Conservation (phyloP, 2,888 invertebrate species). For the Epistrophe grossulariae region DNA sequence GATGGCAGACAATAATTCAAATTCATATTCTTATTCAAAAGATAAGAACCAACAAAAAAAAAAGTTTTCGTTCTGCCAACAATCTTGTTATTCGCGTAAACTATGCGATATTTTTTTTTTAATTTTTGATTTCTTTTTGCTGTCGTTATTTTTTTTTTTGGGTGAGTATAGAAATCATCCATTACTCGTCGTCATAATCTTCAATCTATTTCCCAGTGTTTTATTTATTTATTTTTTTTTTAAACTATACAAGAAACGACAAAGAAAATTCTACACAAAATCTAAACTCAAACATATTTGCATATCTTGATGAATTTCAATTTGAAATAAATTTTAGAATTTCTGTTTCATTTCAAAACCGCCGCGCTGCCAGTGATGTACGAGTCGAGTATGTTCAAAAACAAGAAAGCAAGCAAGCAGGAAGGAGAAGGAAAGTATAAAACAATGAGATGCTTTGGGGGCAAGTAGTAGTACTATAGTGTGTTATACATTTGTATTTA, state of each 20-base stretch:
- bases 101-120: conserved; percentile 19
- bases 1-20: conserved; percentile 7
- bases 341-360: conserved; percentile 47
- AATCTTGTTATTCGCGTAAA: conserved; percentile 25
- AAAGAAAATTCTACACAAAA: conserved; percentile 21
- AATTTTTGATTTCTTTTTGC: background rate
- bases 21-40: conserved; percentile 14
- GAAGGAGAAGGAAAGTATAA: background rate
- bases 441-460: conserved; percentile 32
- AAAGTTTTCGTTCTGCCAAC: background rate
- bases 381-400: conserved; percentile 4
- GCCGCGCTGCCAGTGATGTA: conserved; percentile 19
- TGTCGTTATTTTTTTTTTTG: background rate
- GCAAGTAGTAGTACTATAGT: conserved; percentile 19
- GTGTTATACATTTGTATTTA: background rate
- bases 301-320: conserved; percentile 62
- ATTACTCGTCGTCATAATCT: conserved; percentile 32
- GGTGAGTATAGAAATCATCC: conserved; percentile 14
- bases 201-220: conserved; percentile 5
- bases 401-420: background rate
- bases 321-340: conserved; percentile 65
- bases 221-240: background rate
- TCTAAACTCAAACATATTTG: conserved; percentile 42
- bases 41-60: conserved; percentile 1
- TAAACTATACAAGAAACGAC: conserved; percentile 11